Evolutionary conservation across 2,113 vertebrate genomes (phyloP).

Genomic region (Cavia aperea): DNA sequence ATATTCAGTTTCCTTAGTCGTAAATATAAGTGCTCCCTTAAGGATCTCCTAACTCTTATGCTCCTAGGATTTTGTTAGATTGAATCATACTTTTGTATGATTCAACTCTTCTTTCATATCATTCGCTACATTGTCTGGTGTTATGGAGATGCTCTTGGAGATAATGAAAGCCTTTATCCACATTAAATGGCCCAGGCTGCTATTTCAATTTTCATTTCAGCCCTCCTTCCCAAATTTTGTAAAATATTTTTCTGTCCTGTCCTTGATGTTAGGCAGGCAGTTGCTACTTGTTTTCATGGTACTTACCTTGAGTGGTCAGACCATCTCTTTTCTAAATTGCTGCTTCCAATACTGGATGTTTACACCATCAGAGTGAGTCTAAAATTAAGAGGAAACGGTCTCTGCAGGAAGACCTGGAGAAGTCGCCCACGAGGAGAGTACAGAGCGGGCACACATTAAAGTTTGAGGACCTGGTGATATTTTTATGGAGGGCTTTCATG

Average conservation of each 20-base stretch:
- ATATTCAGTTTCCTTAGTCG: background rate
- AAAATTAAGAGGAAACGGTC: constrained; percentile 30
- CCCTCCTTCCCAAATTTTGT: background rate
- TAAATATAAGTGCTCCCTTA: background rate
- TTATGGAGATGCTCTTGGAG: background rate
- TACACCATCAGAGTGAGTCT: background rate
- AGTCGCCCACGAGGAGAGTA: background rate
- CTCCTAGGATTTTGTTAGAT: background rate
- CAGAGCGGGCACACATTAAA: background rate
- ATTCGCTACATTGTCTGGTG: background rate
- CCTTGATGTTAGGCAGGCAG: background rate
- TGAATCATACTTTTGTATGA: background rate
- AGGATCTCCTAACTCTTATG: background rate
- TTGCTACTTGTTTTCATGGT: background rate
- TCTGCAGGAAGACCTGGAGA: background rate
- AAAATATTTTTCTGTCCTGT: background rate
- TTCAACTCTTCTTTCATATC: background rate
- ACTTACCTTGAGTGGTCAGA: background rate
- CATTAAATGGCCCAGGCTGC: background rate
- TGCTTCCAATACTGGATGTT: constrained; percentile 5
- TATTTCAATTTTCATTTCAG: background rate
- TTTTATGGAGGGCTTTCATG: background rate
- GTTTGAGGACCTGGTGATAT: background rate
- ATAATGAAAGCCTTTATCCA: background rate
- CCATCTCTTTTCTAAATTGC: constrained; percentile 32